Evolutionary conservation across 2,888 invertebrate genomes (phyloP), one percentile per base, ranked within the genome.

Genomic region (Charanyca ferruginea): DNA sequence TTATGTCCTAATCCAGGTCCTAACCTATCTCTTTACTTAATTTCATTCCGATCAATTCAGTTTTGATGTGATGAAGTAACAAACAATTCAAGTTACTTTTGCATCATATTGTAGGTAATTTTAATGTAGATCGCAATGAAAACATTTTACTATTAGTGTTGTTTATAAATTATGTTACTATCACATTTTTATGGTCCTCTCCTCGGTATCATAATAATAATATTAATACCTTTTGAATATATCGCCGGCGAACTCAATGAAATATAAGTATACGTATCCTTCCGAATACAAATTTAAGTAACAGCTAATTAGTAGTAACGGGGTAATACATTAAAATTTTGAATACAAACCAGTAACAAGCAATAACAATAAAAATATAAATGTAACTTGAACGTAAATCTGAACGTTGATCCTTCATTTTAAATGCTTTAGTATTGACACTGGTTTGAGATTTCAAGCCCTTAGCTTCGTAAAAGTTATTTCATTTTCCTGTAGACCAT

Each of bases 361-460:
- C 92, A 44, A 98, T 98, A 6, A 98, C 98, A 57, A 96, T 87
- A 80, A 97, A 96, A 86, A 98, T 98, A 87, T 97, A 96, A 6
- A 97, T 89, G 90, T 98, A 98, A 92, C 97, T 97, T 13, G 94
- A 90, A 89, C 90, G 94, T 60, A 95, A 81, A 71, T 95, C 94
- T 32, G 94, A 86, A 20, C 88, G 89, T 44, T 80, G 85, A 49
- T 90, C 89, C 70, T 88, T 92, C 93, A 94, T 94, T 58, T 58
- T 88, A 47, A 22, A 11, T n/a, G 22, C 11, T 48, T 6, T 58
- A 28, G 9, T 28, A 28, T 28, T 28, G 7, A 28, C 8, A 28
- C 28, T 28, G 7, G 8, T 28, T 28, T 8, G 28, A 28, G 8
- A n/a, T n/a, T n/a, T n/a, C n/a, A n/a, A n/a, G n/a, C n/a, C n/a